Evolutionary conservation across 2,113 vertebrate species (phyloP).

Genomic region (Petromus typicus): DNA sequence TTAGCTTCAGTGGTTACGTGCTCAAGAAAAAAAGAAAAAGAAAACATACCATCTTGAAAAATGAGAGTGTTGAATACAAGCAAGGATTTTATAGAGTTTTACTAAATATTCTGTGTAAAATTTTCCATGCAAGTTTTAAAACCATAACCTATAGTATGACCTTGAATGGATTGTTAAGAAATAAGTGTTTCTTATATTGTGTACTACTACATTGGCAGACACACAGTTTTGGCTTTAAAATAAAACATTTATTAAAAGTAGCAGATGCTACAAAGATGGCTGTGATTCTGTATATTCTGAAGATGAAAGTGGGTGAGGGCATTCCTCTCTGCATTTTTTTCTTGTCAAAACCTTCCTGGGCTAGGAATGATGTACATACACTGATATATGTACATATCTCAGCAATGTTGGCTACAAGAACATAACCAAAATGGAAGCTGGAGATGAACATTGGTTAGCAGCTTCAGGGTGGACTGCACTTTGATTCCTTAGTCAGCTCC

Average conservation of each 20-base stretch:
- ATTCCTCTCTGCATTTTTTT: neutral
- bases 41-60: constrained; percentile 31
- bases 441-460: neutral
- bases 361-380: neutral
- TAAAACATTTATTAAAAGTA: neutral
- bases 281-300: neutral
- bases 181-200: neutral
- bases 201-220: neutral
- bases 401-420: neutral
- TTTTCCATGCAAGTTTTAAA: constrained; percentile 39
- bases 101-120: constrained; percentile 8
- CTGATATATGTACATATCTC: neutral
- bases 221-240: neutral
- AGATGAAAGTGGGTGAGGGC: neutral
- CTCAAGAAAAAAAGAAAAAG: neutral
- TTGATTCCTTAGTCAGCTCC: neutral
- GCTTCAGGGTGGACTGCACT: neutral
- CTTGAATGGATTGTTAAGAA: neutral
- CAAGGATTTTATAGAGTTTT: neutral
- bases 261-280: neutral
- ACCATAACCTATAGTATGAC: neutral
- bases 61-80: neutral
- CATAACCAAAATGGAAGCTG: neutral
- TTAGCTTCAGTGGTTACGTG: neutral
- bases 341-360: constrained; percentile 2